A percentile compares a stretch with the other conserved stretches of the same genome.
Conservation (phyloP, 2,113 vertebrate genomes). For the Camelus bactrianus region DNA sequence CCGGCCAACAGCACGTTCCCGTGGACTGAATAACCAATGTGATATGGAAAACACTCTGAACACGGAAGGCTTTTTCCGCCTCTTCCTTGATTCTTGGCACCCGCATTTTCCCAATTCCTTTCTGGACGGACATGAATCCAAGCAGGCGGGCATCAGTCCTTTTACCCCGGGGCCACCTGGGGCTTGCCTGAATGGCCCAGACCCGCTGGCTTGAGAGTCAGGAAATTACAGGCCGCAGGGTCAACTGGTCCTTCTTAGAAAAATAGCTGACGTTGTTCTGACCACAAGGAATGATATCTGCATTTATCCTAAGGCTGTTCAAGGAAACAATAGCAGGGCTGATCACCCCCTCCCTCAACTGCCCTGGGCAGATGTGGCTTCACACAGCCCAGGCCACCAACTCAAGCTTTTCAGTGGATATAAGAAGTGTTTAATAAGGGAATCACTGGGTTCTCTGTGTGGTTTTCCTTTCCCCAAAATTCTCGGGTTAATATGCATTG, state of each 20-base stretch:
- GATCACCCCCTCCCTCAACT: not conserved
- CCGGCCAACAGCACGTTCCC: not conserved
- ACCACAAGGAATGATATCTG: not conserved
- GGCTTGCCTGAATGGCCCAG: conserved; percentile 42
- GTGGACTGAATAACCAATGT: fast-evolving
- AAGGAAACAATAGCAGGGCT: conserved; percentile 7
- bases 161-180: not conserved
- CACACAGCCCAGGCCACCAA: not conserved
- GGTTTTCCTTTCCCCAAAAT: not conserved
- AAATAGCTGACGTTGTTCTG: conserved; percentile 73
- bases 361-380: not conserved
- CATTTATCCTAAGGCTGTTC: not conserved
- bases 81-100: conserved; percentile 42
- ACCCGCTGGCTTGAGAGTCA: conserved; percentile 37
- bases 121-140: conserved; percentile 60
- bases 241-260: conserved; percentile 43
- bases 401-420: not conserved
- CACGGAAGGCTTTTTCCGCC: not conserved
- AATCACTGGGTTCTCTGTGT: not conserved
- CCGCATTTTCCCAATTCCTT: conserved; percentile 23
- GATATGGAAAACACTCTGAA: not conserved
- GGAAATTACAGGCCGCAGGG: conserved; percentile 67
- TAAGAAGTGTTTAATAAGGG: not conserved
- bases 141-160: not conserved
- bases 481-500: not conserved